Evolutionary conservation across 2,888 invertebrate species (phyloP), one percentile per base, ranked within the genome.

Genomic region (Merodon equestris): DNA sequence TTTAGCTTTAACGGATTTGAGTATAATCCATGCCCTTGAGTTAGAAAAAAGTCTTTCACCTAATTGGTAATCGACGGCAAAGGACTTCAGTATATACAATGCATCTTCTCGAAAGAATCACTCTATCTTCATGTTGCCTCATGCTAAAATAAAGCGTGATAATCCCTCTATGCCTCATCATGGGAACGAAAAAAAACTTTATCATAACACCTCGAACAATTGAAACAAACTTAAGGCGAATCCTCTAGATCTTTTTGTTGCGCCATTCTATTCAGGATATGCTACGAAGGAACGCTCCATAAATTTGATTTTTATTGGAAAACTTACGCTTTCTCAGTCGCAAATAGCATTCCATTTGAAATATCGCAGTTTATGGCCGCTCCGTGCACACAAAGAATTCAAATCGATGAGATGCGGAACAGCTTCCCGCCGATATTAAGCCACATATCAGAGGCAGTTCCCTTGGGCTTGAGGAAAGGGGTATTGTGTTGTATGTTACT

Each of bases 291-390:
- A 7, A 7, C 2, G 27, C 27, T 40, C 40, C 36, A 74, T 68
- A 74, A 61, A 73, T 61, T 44, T 60, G 19, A 19, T 61, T 67
- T 73, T 73, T 73, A 73, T 73, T 73, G 54, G 54, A 61, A 73
- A 73, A 73, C 67, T 73, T 73, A 45, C 19, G 54, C 7, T 27
- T 67, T 45, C 61, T 61, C 61, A 51, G 48, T 61, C 38, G 56
- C 61, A 68, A 61, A 70, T 68, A 68, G 61, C 63, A 45, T 63
- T 50, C 68, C 63, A 63, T 68, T 63, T 63, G 45, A 75, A 68
- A 57, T 63, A 57, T 40, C 27, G 51, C n/a, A 68, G 42, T 75
- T 75, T 75, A 75, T 75, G 38, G 57, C 63, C 45, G 27, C 40
- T 47, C 19, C 45, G 68, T 63, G 57, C 63, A 53, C 36, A 70